Evolutionary conservation across 2,888 invertebrate species (phyloP).

Genomic region (Heliconius sara): DNA sequence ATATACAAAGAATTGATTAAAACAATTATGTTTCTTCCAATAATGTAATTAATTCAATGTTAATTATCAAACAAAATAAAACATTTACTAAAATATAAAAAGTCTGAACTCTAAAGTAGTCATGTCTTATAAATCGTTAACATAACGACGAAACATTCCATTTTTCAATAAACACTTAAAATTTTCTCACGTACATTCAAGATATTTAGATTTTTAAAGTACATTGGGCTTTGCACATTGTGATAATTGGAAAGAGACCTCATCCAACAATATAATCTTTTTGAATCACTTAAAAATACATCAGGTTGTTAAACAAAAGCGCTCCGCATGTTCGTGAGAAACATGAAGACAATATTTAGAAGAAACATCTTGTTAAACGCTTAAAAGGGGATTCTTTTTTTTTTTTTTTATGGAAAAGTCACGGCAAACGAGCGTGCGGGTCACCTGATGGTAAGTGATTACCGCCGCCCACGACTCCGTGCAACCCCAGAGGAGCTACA

Average conservation of each 20-base stretch:
- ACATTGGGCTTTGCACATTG: slow-evolving; percentile 46
- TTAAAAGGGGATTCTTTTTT: background rate
- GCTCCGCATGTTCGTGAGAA: slow-evolving; percentile 46
- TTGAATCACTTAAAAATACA: slow-evolving; percentile 73
- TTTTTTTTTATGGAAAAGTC: no score
- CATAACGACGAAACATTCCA: slow-evolving; percentile 58
- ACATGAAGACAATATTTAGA: slow-evolving; percentile 35
- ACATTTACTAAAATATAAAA: no score
- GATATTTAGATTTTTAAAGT: slow-evolving; percentile 55
- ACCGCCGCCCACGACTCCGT: no score
- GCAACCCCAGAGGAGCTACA: no score
- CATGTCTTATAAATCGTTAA: slow-evolving; percentile 54
- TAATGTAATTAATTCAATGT: background rate
- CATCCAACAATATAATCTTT: slow-evolving; percentile 58
- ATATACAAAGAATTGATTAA: background rate
- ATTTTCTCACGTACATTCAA: slow-evolving; percentile 57
- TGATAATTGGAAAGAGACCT: slow-evolving; percentile 66
- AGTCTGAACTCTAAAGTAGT: slow-evolving; percentile 25
- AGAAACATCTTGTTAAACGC: slow-evolving; percentile 49
- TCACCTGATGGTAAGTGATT: no score
- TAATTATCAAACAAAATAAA: background rate
- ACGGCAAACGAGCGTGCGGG: no score
- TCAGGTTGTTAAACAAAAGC: slow-evolving; percentile 66
- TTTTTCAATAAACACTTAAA: slow-evolving; percentile 61
- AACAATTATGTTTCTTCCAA: background rate